Evolutionary conservation across 2,888 invertebrate species (phyloP).

Genomic region (Orchesella flavescens): DNA sequence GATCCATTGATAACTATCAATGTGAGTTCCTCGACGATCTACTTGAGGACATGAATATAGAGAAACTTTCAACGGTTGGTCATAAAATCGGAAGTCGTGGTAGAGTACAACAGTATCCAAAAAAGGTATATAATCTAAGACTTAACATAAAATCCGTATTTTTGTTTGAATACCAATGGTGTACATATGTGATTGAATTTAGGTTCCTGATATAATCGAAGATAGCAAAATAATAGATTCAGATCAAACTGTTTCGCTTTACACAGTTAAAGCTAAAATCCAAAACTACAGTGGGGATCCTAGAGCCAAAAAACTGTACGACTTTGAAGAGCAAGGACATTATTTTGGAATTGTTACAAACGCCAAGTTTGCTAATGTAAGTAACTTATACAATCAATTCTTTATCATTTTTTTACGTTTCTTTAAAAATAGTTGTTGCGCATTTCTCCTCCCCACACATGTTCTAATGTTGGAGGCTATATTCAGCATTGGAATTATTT

Average conservation of each 20-base stretch:
- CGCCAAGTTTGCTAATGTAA: conserved; percentile 10
- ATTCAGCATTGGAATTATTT: no score
- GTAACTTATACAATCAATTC: background rate
- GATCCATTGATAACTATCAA: conserved; percentile 22
- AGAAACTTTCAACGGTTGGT: conserved; percentile 1
- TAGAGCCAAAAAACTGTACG: conserved; percentile 1
- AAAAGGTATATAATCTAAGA: conserved; percentile 64
- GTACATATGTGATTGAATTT: background rate
- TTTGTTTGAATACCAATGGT: no score
- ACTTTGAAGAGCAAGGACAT: conserved; percentile 25
- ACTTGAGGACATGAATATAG: conserved; percentile 3
- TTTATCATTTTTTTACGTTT: no score
- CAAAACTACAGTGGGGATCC: background rate
- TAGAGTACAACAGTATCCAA: conserved; percentile 53
- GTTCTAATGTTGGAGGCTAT: no score
- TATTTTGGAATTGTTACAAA: conserved; percentile 40
- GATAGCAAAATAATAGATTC: background rate
- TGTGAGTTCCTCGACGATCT: conserved; percentile 46
- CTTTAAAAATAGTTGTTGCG: no score
- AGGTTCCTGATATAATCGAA: background rate
- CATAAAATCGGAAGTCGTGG: conserved; percentile 50
- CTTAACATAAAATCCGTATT: no score
- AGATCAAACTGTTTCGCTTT: background rate
- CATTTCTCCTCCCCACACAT: no score
- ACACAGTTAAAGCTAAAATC: conserved; percentile 35